These are phyloP conservation scores for Tipula vernalis DNA, from an alignment of 2,888 invertebrate genomes.

Conservation along the genomic window DNA sequence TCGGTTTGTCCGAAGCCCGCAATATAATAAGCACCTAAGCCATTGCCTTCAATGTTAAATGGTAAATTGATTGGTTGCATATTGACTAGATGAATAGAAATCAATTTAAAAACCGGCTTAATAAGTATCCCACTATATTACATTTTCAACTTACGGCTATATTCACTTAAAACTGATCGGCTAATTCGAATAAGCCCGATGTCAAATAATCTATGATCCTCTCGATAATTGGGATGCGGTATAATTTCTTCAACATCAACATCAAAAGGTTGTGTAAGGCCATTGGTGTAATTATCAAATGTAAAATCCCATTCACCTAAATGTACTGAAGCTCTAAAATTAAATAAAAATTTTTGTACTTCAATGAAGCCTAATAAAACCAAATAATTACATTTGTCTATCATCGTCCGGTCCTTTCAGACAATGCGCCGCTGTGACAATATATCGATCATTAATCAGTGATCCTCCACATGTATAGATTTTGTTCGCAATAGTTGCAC, in stretches of 20 bases:
- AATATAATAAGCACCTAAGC: neutral
- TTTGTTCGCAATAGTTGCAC: neutral
- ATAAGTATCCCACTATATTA: neutral
- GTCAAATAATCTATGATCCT: neutral
- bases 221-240: neutral
- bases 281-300: neutral
- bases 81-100: neutral
- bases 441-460: neutral
- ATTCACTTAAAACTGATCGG: neutral
- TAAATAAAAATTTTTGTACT: neutral
- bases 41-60: neutral
- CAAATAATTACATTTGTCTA: neutral
- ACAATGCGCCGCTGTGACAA: neutral
- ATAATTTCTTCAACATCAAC: neutral
- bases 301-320: neutral
- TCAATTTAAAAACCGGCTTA: neutral
- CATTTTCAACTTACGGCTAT: neutral
- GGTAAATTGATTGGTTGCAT: neutral
- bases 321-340: neutral
- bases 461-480: neutral
- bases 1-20: neutral
- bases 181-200: neutral
- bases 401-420: neutral
- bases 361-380: neutral
- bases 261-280: neutral